These are phyloP conservation scores for Microtus obscurus DNA, from an alignment of 2,797 vertebrate genomes.

Conservation along the genomic window DNA sequence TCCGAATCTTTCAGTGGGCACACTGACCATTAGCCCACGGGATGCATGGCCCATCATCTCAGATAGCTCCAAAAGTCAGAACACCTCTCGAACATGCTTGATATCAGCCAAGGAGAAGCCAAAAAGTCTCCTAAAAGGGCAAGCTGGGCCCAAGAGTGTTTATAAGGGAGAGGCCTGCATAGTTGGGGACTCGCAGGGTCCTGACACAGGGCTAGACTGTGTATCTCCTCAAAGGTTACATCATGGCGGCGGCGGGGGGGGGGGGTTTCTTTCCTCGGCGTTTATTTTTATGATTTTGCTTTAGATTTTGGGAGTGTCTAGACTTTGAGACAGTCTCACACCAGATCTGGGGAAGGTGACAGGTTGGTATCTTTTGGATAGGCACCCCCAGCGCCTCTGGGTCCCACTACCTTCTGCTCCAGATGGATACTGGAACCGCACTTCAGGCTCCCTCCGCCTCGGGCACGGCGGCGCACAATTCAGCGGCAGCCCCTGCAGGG, in stretches of 20 bases:
- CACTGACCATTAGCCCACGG: background rate
- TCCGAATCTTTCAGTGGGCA: background rate
- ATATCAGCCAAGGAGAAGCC: background rate
- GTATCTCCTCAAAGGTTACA: background rate
- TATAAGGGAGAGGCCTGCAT: background rate
- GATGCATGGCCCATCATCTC: too few species aligned
- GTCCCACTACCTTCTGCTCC: conserved; percentile 92
- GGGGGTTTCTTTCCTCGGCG: background rate
- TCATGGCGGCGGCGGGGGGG: background rate
- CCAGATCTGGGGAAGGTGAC: background rate
- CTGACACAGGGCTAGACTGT: background rate
- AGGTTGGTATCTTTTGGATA: background rate
- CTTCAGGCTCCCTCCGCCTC: conserved; percentile 87
- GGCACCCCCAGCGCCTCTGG: background rate
- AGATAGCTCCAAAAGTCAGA: background rate
- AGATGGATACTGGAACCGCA: conserved; percentile 90
- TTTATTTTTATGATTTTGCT: background rate
- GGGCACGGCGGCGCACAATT: conserved; percentile 91
- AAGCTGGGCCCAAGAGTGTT: background rate
- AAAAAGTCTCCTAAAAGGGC: background rate
- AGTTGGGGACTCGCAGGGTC: background rate
- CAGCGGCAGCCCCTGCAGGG: conserved; percentile 91
- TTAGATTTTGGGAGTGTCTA: background rate
- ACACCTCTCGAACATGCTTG: background rate
- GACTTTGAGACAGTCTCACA: background rate